Conservation (phyloP, 2,113 vertebrate species). For the Melanerpes aurifrons region DNA sequence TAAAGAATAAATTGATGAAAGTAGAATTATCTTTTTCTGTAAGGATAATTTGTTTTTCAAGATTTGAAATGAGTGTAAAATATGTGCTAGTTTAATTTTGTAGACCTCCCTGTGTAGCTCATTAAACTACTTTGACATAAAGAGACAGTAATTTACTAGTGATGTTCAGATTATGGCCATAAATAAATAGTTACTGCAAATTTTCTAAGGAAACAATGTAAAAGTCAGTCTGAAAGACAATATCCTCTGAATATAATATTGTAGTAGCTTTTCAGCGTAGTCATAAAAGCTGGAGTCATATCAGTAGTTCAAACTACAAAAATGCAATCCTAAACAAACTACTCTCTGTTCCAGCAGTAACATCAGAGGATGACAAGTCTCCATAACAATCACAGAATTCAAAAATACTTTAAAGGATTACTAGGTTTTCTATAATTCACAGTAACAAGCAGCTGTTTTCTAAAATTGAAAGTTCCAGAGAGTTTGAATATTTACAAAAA, state of each 20-base stretch:
- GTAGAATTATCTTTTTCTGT: not conserved
- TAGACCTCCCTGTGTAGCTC: not conserved
- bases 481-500: not conserved
- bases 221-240: not conserved
- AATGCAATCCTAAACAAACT: not conserved
- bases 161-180: not conserved
- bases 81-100: not conserved
- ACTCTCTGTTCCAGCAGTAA: not conserved
- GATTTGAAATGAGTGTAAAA: not conserved
- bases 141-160: not conserved
- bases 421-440: not conserved
- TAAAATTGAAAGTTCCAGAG: not conserved
- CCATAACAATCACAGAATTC: not conserved
- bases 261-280: not conserved
- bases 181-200: not conserved
- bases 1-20: not conserved
- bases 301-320: not conserved
- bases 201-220: not conserved
- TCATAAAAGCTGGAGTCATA: not conserved
- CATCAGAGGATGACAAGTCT: not conserved
- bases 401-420: not conserved
- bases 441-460: not conserved
- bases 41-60: not conserved
- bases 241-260: not conserved
- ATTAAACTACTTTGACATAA: not conserved